Conservation (phyloP, 35 echinoderm and acorn worm species). For the Stichopus chloronotus region DNA sequence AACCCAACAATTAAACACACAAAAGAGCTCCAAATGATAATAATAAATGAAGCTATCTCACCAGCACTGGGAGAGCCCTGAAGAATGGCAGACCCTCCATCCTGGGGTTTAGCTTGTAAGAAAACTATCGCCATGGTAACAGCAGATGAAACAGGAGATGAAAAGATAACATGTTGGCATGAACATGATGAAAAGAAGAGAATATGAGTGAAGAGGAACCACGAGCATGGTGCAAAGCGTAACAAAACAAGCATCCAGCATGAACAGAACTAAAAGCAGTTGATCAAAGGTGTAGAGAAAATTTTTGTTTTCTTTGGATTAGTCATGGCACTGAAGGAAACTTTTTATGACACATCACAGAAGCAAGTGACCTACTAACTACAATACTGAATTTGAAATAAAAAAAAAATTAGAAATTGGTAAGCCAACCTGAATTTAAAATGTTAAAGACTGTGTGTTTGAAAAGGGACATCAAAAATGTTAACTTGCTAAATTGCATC, state of each 20-base stretch:
- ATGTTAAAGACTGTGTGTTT: no score
- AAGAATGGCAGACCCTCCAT: slow-evolving; percentile 17
- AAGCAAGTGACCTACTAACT: no score
- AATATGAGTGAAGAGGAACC: not conserved
- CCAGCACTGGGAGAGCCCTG: not conserved
- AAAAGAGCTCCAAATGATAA: not conserved
- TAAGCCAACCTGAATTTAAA: no score
- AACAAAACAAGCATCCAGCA: not conserved
- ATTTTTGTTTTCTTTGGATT: not conserved
- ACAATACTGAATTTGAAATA: no score
- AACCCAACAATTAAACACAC: no score
- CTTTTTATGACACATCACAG: no score
- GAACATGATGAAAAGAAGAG: not conserved
- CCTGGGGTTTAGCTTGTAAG: slow-evolving; percentile 35
- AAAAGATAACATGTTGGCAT: not conserved
- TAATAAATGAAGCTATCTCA: not conserved
- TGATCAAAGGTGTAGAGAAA: not conserved
- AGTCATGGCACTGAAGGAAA: not conserved
- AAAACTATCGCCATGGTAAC: slow-evolving; percentile 40
- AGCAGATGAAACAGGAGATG: slow-evolving; percentile 1
- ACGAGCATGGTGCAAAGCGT: not conserved
- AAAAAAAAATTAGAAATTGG: no score
- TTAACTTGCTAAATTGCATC: no score
- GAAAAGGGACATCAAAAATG: no score
- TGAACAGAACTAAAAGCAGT: not conserved